Base-by-base conservation (phyloP, 1,140 invertebrate species). In the Cherax destructor region DNA sequence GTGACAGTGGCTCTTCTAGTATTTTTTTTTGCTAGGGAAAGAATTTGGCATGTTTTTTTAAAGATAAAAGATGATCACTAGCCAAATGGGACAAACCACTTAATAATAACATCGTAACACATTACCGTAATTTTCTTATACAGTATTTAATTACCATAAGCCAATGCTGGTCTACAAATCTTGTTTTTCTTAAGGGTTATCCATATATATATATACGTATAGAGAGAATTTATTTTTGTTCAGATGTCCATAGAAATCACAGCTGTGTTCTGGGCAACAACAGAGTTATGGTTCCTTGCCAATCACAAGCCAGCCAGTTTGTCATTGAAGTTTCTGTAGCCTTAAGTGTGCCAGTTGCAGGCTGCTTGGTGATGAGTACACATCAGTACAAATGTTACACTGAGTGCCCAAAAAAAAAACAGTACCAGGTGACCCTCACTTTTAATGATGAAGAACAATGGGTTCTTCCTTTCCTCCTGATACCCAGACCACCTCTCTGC, bases 371-470 rank as follows among this genome's bases (percentile, higher is more conserved):
- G 69, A n/a, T 6, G 24, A 11, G 69, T 6, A n/a, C 69, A 30
- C 24, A 30, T 74, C 11, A 85, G 69, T 85, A 85, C 83, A 85
- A 74, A 85, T 21, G 49, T 85, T 85, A 6, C 65, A 74, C n/a
- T 61, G 83, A 13, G 41, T 5, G 47, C 50, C n/a, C 30, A 5
- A 47, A 72, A 16, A 16, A 72, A 16, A 72, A 5, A 10, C 16
- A 24, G 47, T 2, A n/a, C 69, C 0, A 11, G n/a, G n/a, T 74
- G 69, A 74, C 24, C 69, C 52, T 74, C n/a, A 30, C 69, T 30
- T 21, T 30, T 9, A n/a, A 24, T 24, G 6, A 1, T 24, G n/a
- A 21, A n/a, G 21, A n/a, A 7, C 69, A 7, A 30, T n/a, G 24
- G 24, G 6, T 30, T 74, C 24, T 7, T 74, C 24, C 24, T 74